Base-by-base conservation (phyloP, 2,888 invertebrate species). In the Sclerodermus sp. region DNA sequence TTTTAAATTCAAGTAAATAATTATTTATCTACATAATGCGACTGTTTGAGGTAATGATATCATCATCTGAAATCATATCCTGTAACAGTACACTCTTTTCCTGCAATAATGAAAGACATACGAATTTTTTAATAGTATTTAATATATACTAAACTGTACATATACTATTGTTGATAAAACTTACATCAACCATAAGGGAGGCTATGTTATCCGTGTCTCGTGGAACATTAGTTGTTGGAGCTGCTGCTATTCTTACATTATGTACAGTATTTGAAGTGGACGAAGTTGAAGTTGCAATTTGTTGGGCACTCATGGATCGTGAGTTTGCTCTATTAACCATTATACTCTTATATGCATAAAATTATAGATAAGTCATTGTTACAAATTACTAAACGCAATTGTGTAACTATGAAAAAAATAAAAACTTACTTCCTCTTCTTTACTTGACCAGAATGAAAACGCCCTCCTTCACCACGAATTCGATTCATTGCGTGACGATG, bases 401-500 rank as follows among this genome's bases (percentile, higher is more conserved):
- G 36, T 10, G 9, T 44, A 42, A 29, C 16, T 8, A 23, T 29
- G 30, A 48, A 17, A 55, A 12, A 38, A 37, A 31, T 13, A 46
- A 30, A 43, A 17, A 68, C 66, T 71, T 63, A 77, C 77, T 64
- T 75, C 57, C 76, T 67, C 51, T 77, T 77, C 44, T 77, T 77
- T 1, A 74, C 74, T 68, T 77, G 84, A 29, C 87, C 87, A 0
- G 93, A 90, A 76, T 94, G 92, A 79, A 98, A 98, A 58, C 97
- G 84, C 3, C 98, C 98, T 13, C 97, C 97, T 81, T 96, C 96
- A 1, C 97, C 97, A 47, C 98, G 86, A 71, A 94, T 90, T 70
- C 98, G 84, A 77, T 97, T 97, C 94, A 98, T 95, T 0, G 98
- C 98, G 77, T 98, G 97, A 56, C 92, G 84, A 79, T 98, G 98